Percentiles rank a stretch among this genome's conserved stretches.
Evolutionary conservation across 64 coral and sea anemone genomes (phyloP).

Genomic region (Acropora tenuis): DNA sequence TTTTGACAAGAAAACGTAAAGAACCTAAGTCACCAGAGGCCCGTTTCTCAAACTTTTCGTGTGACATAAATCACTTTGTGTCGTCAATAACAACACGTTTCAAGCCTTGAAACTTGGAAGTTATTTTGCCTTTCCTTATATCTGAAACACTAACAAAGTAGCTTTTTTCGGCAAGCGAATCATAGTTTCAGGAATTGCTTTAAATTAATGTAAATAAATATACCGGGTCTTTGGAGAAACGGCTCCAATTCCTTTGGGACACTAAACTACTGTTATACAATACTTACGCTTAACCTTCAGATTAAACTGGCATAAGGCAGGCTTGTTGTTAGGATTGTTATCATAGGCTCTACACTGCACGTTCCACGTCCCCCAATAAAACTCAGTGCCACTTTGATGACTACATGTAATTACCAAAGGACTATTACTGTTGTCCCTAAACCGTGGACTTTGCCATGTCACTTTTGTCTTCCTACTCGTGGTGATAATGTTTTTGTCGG

Average conservation of each 20-base stretch:
- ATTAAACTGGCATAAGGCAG: conserved; percentile 60
- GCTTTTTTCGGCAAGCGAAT: no score
- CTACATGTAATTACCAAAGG: conserved; percentile 48
- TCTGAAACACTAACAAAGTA: no score
- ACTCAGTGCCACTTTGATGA: conserved; percentile 27
- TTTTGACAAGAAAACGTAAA: neutral
- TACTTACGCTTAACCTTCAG: conserved; percentile 65
- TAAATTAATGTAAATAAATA: no score
- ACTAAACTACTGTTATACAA: neutral
- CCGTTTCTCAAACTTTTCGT: no score
- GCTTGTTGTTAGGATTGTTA: conserved; percentile 71
- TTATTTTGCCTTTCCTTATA: no score
- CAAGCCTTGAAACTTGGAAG: no score
- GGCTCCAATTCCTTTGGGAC: neutral
- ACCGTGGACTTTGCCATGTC: conserved; percentile 52
- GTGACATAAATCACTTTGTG: no score
- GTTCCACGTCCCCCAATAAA: conserved; percentile 79
- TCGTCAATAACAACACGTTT: no score
- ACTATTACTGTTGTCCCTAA: conserved; percentile 62
- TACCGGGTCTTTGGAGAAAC: no score
- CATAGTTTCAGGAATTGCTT: neutral
- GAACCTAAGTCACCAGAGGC: neutral
- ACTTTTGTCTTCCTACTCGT: conserved; percentile 28
- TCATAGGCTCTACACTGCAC: conserved; percentile 71
- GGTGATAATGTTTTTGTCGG: conserved; percentile 9